phyloP scores from a whole-genome alignment of 1,140 invertebrate genomes.

The Theocolax elegans region DNA sequence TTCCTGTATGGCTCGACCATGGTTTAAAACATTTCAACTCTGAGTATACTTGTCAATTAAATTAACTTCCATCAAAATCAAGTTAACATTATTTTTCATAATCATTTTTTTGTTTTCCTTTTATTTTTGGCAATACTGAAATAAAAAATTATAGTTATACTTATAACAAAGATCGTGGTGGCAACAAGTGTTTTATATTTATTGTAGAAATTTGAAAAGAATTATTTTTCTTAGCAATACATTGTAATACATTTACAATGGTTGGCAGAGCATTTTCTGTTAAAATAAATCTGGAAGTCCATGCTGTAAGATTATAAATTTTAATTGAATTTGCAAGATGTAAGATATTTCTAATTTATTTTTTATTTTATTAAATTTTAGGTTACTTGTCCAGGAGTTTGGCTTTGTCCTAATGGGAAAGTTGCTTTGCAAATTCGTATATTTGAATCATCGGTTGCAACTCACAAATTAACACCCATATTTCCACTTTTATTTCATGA shows the following conservation, averaged over 20 bases:
- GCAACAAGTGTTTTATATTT: too few species aligned
- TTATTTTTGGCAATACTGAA: slow-evolving; percentile 10
- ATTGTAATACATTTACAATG: slow-evolving; percentile 51
- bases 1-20: too few species aligned
- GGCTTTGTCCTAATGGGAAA: slow-evolving; percentile 78
- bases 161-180: too few species aligned
- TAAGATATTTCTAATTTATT: background rate
- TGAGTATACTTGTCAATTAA: slow-evolving; percentile 7
- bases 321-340: background rate
- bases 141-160: slow-evolving; percentile 21
- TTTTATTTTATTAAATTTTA: slow-evolving; percentile 59
- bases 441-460: slow-evolving; percentile 72
- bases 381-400: slow-evolving; percentile 80
- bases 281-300: slow-evolving; percentile 61
- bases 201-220: background rate
- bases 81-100: too few species aligned
- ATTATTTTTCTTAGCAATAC: background rate
- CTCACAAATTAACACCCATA: slow-evolving; percentile 68
- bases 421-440: slow-evolving; percentile 72
- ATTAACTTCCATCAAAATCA: background rate
- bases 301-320: slow-evolving; percentile 57
- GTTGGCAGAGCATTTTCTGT: slow-evolving; percentile 61
- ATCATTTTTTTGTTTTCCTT: too few species aligned
- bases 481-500: slow-evolving; percentile 76
- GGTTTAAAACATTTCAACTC: slow-evolving; percentile 11